phyloP scores from a whole-genome alignment of 2,113 vertebrate genomes.

The Tyto alba region DNA sequence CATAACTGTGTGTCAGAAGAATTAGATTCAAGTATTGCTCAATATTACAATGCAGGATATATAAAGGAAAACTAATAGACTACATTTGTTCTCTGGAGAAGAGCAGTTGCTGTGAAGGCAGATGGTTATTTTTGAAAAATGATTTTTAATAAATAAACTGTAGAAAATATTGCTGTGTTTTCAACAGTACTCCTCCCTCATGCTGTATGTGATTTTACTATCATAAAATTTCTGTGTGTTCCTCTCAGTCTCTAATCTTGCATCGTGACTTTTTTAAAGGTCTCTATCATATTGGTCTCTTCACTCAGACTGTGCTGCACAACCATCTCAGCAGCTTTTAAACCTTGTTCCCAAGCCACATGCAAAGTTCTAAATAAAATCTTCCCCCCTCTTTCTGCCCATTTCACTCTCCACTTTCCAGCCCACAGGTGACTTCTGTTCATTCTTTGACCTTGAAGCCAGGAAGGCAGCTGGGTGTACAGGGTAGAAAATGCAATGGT shows the following conservation, averaged over 20 bases:
- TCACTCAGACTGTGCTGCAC: background rate
- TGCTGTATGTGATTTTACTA: background rate
- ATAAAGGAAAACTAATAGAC: slow-evolving; percentile 32
- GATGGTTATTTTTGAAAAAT: background rate
- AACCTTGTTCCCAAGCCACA: background rate
- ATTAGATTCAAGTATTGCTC: slow-evolving; percentile 29
- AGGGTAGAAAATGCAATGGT: background rate
- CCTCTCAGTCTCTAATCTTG: background rate
- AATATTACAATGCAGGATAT: background rate
- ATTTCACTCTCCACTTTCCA: background rate
- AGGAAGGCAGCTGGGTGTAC: background rate
- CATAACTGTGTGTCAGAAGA: background rate
- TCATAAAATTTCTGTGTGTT: background rate
- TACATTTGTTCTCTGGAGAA: background rate
- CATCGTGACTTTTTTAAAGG: background rate
- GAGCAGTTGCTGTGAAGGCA: background rate
- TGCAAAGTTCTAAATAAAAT: background rate
- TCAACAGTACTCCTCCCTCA: background rate
- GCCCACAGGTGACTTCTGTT: background rate
- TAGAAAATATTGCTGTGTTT: background rate
- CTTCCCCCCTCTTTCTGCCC: background rate
- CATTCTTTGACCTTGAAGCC: background rate
- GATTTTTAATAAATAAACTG: slow-evolving; percentile 3
- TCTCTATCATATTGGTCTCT: background rate
- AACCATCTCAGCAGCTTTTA: background rate